phyloP scores from a whole-genome alignment of 2,888 invertebrate genomes.

The Sicus ferrugineus region DNA sequence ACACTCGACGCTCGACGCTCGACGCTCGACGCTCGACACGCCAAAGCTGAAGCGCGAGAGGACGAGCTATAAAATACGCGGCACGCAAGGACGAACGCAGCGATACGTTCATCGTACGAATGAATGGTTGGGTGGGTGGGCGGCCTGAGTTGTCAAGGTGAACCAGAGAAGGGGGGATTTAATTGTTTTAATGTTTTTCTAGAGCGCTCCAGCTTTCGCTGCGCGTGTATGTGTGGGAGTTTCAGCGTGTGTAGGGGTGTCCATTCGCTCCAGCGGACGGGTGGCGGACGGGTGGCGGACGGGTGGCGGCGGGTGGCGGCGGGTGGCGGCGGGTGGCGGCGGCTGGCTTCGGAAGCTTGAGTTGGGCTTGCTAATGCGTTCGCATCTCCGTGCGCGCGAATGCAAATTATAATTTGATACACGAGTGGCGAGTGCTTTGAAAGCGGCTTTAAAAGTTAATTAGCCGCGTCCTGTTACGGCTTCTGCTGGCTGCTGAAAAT shows the following conservation, averaged over 20 bases:
- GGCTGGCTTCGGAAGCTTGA: no score
- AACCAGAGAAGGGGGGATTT: not conserved
- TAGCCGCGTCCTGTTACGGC: conserved; percentile 20
- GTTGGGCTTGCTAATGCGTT: no score
- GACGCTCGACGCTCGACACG: not conserved
- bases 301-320: not conserved
- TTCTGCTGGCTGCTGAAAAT: no score
- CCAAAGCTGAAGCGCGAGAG: conserved; percentile 4
- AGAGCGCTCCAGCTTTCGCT: no score
- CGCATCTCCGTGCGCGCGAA: not conserved
- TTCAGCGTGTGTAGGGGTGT: not conserved
- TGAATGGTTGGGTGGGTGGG: not conserved
- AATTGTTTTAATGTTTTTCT: not conserved
- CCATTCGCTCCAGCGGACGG: not conserved
- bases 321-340: no score
- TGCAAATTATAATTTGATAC: conserved; percentile 29
- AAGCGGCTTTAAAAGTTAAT: conserved; percentile 29
- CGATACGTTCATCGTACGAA: conserved; percentile 1
- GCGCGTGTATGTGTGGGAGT: no score
- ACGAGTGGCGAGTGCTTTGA: conserved; percentile 16
- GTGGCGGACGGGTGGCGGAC: not conserved
- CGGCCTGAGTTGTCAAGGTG: not conserved
- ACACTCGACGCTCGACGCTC: no score
- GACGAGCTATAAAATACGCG: not conserved
- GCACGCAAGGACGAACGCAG: not conserved